Evolutionary conservation across 2,888 invertebrate species (phyloP), one percentile per base, ranked within the genome.

Genomic region (Serripes groenlandicus): DNA sequence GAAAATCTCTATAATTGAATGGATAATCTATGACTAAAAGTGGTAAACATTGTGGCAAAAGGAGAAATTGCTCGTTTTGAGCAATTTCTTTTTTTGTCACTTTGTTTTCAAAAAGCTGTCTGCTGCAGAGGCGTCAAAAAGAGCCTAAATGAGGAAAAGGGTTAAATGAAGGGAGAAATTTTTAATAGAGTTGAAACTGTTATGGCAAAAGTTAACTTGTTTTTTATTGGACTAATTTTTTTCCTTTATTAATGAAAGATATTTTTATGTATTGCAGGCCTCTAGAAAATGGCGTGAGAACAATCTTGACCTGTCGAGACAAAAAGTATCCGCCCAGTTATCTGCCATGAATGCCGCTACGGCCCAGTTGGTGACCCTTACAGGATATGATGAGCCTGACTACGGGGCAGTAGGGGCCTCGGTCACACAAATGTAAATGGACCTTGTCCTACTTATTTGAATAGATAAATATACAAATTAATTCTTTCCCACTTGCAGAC

Each of bases 271-370:
- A 5, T 66, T 66, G 15, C 87, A 95, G 95, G 97, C 97, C 0
- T 97, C 98, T 0, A 96, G 97, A 90, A 97, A 98, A 95, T 99
- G 99, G 98, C 97, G 98, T 95, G 98, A 98, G 93, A 97, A 97
- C 85, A 97, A 97, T 1, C 96, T 99, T 95, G 99, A 99, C 95
- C 97, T 98, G 75, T 98, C 98, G 95, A 98, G 98, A 95, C 99
- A 99, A 95, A 98, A 97, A 90, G 98, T 99, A 77, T 98, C 98
- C 87, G 98, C 98, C 73, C 98, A 99, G 95, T 97, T 99, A 91
- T 99, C 99, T 5, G 99, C 99, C 79, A 99, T 99, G 99, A 99
- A 98, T 95, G 99, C 99, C 0, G 99, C 99, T 76, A 99, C 99
- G 0, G 99, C 99, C 11, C 98, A 99, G 95, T 97, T 99, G 70